Conservation (phyloP, 2,113 vertebrate species). For the Onychostruthus taczanowskii region DNA sequence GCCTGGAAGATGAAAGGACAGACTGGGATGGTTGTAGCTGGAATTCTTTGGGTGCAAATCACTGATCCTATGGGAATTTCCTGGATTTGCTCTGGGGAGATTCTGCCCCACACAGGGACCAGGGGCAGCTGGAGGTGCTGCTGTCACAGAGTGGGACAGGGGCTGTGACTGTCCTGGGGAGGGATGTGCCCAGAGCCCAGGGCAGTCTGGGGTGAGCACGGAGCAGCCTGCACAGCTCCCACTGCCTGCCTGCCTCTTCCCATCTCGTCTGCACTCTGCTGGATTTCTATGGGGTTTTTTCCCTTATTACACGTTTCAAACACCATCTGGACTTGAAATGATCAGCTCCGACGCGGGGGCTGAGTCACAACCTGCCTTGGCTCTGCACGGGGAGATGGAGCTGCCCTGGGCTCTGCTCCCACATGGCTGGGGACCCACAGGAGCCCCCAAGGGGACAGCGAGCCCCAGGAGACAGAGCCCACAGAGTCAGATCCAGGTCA, state of each 20-base stretch:
- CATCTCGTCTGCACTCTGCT: neutral
- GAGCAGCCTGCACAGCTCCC: neutral
- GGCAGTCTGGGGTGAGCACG: accelerated
- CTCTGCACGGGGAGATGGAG: accelerated
- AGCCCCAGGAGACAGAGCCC: neutral
- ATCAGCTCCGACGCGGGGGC: neutral
- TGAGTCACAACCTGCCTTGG: neutral
- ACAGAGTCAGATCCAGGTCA: neutral
- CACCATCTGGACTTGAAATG: constrained; percentile 49
- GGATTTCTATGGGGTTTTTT: neutral
- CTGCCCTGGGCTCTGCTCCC: neutral
- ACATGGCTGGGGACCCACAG: neutral
- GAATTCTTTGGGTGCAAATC: neutral
- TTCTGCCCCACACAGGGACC: accelerated
- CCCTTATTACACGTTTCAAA: neutral
- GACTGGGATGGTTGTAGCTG: neutral
- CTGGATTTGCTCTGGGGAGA: neutral
- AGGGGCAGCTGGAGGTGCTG: neutral
- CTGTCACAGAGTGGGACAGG: neutral
- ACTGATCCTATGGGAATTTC: accelerated
- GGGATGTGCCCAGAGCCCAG: neutral
- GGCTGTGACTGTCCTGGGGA: neutral
- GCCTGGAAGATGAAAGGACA: neutral
- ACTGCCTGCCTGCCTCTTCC: neutral
- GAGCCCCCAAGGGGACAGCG: accelerated